Evolutionary conservation across 2,113 vertebrate species (phyloP), one percentile per base, ranked within the genome.

Genomic region (Lathamus discolor): DNA sequence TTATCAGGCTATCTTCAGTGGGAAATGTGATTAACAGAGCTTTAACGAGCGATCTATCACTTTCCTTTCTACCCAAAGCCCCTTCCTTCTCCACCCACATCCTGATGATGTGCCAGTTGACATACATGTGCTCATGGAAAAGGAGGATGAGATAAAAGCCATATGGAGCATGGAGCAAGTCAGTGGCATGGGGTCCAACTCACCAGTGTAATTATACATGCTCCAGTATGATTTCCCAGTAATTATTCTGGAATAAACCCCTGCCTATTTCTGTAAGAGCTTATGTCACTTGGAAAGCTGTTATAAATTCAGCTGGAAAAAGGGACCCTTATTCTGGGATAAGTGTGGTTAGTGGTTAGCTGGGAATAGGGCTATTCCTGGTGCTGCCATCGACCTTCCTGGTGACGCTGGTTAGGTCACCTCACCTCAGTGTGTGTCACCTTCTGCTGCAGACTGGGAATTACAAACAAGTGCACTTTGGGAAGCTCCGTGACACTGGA

Each of bases 251-350:
- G 95, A 91, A 94, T 96, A 96, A 95, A 94, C 92, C 79, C 78
- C 81, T 91, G 83, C 67, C 93, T 96, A 95, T 97, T 96, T 96
- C 93, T 93, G 94, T 86, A 76, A 93, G 92, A 43, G 86, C 91
- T 96, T 91, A 96, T 96, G 95, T 96, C 93, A 95, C 91, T 93
- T 93, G 89, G 95, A 96, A 95, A 95, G 94, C 91, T 69, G 81
- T 89, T 96, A 87, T 48, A 95, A 96, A 96, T 93, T 91, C 91
- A 74, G 70, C 70, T 96, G 95, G 95, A 96, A 93, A 97, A 96
- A 96, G 93, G 86, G 91, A 96, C 93, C 95, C 93, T 96, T 95
- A 96, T 97, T 97, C 92, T 95, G 94, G 93, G 95, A 54, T 92
- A 57, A 96, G 88, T 91, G 96, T 95, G 96, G 96, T 97, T 95